Evolutionary conservation across 2,888 invertebrate genomes (phyloP).

Genomic region (Melanostoma scalare): DNA sequence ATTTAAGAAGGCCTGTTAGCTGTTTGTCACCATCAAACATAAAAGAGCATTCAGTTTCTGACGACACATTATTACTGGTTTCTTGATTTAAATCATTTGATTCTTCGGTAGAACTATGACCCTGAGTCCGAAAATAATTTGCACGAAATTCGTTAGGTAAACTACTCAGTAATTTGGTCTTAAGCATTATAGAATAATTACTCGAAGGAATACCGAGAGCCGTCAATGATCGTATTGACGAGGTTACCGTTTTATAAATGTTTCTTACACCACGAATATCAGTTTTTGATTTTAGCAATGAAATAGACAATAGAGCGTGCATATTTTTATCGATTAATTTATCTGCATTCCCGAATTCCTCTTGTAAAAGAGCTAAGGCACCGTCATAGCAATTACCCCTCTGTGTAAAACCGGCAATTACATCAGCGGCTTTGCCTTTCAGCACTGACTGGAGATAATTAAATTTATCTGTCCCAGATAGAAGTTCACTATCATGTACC

Average conservation of each 20-base stretch:
- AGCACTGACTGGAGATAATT: constrained; percentile 3
- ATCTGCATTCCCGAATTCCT: constrained; percentile 26
- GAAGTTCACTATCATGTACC: background rate
- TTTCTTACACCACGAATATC: constrained; percentile 16
- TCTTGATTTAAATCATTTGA: background rate
- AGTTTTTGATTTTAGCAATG: constrained; percentile 5
- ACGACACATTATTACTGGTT: constrained; percentile 2
- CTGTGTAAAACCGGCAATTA: constrained; percentile 14
- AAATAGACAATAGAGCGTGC: constrained; percentile 31
- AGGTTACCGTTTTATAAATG: constrained; percentile 21
- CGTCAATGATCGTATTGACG: constrained; percentile 1
- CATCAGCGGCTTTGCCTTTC: background rate
- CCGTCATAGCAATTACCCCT: constrained; percentile 22
- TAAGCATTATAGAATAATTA: constrained; percentile 19
- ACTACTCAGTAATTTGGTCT: constrained; percentile 1
- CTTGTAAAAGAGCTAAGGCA: constrained; percentile 14
- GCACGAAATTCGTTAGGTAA: constrained; percentile 9
- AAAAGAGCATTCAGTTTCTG: constrained; percentile 11
- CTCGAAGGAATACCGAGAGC: constrained; percentile 3
- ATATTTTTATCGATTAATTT: constrained; percentile 40
- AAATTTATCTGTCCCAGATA: constrained; percentile 4
- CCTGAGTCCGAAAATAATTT: constrained; percentile 4
- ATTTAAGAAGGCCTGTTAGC: background rate
- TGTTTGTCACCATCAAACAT: constrained; percentile 8
- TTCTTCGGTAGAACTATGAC: background rate